Percentiles rank a stretch among this genome's conserved stretches.
Conservation (phyloP, 1,140 invertebrate genomes). For the Phthorimaea operculella region DNA sequence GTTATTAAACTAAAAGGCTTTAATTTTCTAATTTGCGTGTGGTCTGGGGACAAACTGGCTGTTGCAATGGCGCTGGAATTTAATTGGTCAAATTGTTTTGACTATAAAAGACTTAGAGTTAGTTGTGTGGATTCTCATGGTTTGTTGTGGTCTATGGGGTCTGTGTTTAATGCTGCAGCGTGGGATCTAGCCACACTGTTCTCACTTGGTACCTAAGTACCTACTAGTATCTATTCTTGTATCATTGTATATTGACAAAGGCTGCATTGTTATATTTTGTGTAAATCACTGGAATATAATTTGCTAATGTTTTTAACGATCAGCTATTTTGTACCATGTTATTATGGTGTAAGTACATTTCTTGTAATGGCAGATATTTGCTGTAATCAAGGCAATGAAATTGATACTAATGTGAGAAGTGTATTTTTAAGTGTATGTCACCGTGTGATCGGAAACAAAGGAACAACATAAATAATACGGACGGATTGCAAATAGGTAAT, state of each 20-base stretch:
- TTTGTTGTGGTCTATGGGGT: neutral
- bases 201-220: neutral
- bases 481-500: too few relatives aligned
- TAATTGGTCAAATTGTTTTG: constrained; percentile 2
- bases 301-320: constrained; percentile 11
- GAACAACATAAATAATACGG: too few relatives aligned
- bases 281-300: constrained; percentile 6
- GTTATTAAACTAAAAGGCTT: neutral
- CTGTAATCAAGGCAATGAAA: too few relatives aligned
- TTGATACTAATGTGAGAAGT: too few relatives aligned
- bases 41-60: neutral
- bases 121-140: neutral
- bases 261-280: constrained; percentile 11
- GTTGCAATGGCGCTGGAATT: neutral
- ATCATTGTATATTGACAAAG: constrained; percentile 15
- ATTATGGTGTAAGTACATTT: too few relatives aligned
- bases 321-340: neutral
- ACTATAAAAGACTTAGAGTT: constrained; percentile 1
- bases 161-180: neutral
- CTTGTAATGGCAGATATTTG: too few relatives aligned
- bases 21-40: neutral
- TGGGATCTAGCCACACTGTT: neutral
- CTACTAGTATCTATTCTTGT: neutral
- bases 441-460: too few relatives aligned
- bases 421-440: too few relatives aligned